phyloP scores from a whole-genome alignment of 2,888 invertebrate species.

The Caenorhabditis panamensis region DNA sequence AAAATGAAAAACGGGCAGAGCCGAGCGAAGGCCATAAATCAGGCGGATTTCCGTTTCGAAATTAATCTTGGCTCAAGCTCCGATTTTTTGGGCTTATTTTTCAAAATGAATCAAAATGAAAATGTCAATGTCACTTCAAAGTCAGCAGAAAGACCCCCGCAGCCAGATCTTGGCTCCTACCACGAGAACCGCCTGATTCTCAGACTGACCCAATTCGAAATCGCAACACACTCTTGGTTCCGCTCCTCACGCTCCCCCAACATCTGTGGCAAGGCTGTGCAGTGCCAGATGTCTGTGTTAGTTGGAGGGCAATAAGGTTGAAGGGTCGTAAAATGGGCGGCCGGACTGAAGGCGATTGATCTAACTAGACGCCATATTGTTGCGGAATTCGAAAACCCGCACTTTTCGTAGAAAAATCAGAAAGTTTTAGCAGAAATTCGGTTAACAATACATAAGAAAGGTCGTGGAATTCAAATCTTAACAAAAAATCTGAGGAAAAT shows the following conservation, averaged over 20 bases:
- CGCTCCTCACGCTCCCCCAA: neutral
- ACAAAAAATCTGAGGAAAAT: too few species aligned
- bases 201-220: neutral
- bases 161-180: too few species aligned
- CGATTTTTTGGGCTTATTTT: neutral
- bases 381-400: neutral
- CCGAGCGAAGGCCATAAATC: conserved; percentile 13
- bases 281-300: conserved; percentile 6
- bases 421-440: too few species aligned
- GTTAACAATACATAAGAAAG: too few species aligned
- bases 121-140: too few species aligned
- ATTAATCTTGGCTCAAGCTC: conserved; percentile 2
- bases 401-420: too few species aligned
- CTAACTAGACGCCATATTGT: neutral
- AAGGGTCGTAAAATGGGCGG: conserved; percentile 19
- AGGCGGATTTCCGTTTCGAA: neutral
- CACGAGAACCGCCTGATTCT: neutral
- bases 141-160: too few species aligned
- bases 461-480: too few species aligned
- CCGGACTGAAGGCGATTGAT: too few species aligned
- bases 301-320: conserved; percentile 2
- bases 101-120: too few species aligned
- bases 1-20: conserved; percentile 6
- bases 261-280: neutral
- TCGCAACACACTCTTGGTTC: neutral